phyloP scores from a whole-genome alignment of 2,888 invertebrate genomes.

The Meloe dianella region DNA sequence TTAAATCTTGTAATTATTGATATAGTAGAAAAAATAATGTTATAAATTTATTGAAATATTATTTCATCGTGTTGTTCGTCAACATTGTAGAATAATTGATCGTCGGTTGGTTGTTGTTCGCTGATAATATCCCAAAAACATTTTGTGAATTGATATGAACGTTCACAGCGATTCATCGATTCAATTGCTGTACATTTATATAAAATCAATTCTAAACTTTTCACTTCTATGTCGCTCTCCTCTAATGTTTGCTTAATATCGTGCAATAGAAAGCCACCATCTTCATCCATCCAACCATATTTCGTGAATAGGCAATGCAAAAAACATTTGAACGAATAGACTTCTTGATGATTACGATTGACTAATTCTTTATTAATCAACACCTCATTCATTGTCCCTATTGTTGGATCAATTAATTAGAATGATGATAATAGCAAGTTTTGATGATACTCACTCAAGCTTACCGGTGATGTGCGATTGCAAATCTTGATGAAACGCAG shows the following conservation, averaged over 20 bases:
- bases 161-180: slow-evolving; percentile 52
- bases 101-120: slow-evolving; percentile 47
- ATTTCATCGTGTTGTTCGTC: slow-evolving; percentile 30
- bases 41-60: not conserved
- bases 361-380: slow-evolving; percentile 52
- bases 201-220: slow-evolving; percentile 51
- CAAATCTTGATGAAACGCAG: slow-evolving; percentile 52
- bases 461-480: slow-evolving; percentile 54
- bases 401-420: slow-evolving; percentile 12
- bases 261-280: slow-evolving; percentile 55
- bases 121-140: slow-evolving; percentile 56
- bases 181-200: slow-evolving; percentile 54
- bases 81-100: slow-evolving; percentile 47
- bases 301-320: slow-evolving; percentile 56
- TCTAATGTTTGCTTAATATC: slow-evolving; percentile 52
- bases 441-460: slow-evolving; percentile 48
- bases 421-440: not conserved
- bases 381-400: slow-evolving; percentile 55
- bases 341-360: slow-evolving; percentile 34
- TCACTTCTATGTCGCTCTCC: slow-evolving; percentile 48
- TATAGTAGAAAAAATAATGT: too few relatives aligned
- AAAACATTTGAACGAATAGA: slow-evolving; percentile 55
- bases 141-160: slow-evolving; percentile 54
- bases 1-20: too few relatives aligned
- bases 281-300: slow-evolving; percentile 58